phyloP scores from a whole-genome alignment of 1,140 invertebrate species.

The Semibalanus balanoides region DNA sequence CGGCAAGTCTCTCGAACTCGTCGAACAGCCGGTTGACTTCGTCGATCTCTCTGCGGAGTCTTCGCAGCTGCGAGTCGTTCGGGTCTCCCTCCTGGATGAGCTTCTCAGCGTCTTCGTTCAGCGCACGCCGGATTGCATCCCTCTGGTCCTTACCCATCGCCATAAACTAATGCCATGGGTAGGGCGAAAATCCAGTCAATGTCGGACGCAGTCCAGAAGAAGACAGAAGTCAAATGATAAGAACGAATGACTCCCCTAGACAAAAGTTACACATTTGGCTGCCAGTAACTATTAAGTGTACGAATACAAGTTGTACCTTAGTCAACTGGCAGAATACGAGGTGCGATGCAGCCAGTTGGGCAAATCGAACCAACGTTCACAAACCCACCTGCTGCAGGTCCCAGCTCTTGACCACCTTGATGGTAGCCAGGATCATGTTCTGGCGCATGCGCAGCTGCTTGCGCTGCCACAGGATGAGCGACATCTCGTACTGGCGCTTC shows the following conservation, averaged over 20 bases:
- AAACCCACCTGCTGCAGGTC: constrained; percentile 57
- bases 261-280: too few relatives aligned
- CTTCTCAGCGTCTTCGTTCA: constrained; percentile 95
- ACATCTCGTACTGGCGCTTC: constrained; percentile 72
- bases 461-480: constrained; percentile 82
- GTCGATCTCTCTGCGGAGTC: constrained; percentile 79
- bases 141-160: constrained; percentile 90
- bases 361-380: too few relatives aligned
- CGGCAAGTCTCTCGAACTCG: constrained; percentile 67
- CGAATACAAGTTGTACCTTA: too few relatives aligned
- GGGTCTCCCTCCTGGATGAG: constrained; percentile 82
- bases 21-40: constrained; percentile 91
- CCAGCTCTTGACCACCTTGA: constrained; percentile 91
- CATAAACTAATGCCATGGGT: constrained; percentile 80
- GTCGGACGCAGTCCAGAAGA: too few relatives aligned
- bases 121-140: constrained; percentile 79
- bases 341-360: too few relatives aligned
- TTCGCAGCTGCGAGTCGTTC: constrained; percentile 74
- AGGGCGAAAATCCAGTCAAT: too few relatives aligned
- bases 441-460: constrained; percentile 85
- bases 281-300: too few relatives aligned
- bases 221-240: too few relatives aligned
- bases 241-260: too few relatives aligned
- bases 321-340: too few relatives aligned
- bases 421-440: constrained; percentile 97